Percentiles rank a stretch among this genome's conserved stretches.
These are phyloP conservation scores for Tauraco hartlaubi DNA, from an alignment of 2,797 vertebrate genomes.

Conservation along the genomic window DNA sequence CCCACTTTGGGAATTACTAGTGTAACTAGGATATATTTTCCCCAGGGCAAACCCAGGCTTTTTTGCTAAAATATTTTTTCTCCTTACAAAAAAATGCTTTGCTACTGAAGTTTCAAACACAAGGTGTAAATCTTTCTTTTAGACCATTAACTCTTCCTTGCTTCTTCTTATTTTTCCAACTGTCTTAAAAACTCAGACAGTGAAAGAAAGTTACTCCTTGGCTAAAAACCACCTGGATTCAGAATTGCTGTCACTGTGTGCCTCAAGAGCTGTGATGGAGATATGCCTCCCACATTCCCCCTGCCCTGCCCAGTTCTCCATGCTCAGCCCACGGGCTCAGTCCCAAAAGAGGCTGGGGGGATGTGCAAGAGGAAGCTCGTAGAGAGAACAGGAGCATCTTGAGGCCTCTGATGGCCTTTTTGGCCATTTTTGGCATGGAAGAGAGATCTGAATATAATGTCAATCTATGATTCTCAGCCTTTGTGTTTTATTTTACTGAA, in stretches of 20 bases:
- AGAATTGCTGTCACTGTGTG: neutral
- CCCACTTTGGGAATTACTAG: neutral
- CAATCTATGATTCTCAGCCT: neutral
- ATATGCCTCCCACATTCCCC: neutral
- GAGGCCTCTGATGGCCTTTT: neutral
- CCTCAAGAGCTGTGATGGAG: rapidly evolving
- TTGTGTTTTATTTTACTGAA: neutral
- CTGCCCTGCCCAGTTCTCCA: neutral
- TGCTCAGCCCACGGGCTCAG: rapidly evolving
- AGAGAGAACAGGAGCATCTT: neutral
- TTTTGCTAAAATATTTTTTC: neutral
- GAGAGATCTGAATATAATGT: too few species aligned
- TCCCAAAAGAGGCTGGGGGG: neutral
- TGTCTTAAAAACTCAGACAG: neutral
- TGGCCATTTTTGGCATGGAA: neutral
- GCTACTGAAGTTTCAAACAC: neutral
- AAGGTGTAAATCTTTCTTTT: neutral
- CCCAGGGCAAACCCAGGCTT: neutral
- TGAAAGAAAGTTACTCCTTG: neutral
- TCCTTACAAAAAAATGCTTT: neutral
- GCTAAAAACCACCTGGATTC: neutral
- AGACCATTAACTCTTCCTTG: neutral
- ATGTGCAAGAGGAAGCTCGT: neutral
- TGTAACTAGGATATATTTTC: neutral
- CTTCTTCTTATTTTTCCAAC: neutral